A percentile compares a stretch with the other conserved stretches of the same genome.
phyloP scores from a whole-genome alignment of 2,113 vertebrate genomes.

The Eulemur macaco region DNA sequence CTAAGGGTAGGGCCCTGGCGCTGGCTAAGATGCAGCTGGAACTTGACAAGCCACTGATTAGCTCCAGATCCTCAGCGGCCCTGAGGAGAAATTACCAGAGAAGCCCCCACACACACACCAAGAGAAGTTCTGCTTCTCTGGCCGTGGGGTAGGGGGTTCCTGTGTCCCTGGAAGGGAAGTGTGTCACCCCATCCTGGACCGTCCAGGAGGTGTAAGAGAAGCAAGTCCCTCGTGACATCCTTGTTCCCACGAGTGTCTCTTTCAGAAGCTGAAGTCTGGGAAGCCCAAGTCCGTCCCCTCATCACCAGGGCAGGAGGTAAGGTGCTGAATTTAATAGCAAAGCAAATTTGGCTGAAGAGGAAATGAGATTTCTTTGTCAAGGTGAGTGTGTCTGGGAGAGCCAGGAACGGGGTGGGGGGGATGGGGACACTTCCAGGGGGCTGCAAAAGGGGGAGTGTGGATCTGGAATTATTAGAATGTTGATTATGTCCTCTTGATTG shows the following conservation, averaged over 20 bases:
- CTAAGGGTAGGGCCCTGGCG: neutral
- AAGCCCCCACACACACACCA: no score
- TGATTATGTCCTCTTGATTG: slow-evolving; percentile 82
- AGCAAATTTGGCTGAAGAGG: slow-evolving; percentile 68
- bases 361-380: slow-evolving; percentile 79
- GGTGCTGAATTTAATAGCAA: slow-evolving; percentile 69
- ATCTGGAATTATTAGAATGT: slow-evolving; percentile 78
- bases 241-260: neutral
- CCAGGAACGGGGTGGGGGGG: slow-evolving; percentile 1
- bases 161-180: neutral
- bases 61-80: neutral
- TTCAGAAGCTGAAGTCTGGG: neutral
- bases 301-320: slow-evolving; percentile 51
- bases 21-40: neutral
- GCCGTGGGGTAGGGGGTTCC: neutral
- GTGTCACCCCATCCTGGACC: neutral
- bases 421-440: neutral
- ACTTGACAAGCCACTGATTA: neutral
- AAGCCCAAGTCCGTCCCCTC: neutral
- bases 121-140: neutral
- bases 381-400: slow-evolving; percentile 72
- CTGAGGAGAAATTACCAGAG: neutral
- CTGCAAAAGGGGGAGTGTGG: slow-evolving; percentile 23
- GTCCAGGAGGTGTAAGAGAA: neutral
- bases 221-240: neutral